Evolutionary conservation across 2,113 vertebrate genomes (phyloP), one percentile per base, ranked within the genome.

Genomic region (Indri indri): DNA sequence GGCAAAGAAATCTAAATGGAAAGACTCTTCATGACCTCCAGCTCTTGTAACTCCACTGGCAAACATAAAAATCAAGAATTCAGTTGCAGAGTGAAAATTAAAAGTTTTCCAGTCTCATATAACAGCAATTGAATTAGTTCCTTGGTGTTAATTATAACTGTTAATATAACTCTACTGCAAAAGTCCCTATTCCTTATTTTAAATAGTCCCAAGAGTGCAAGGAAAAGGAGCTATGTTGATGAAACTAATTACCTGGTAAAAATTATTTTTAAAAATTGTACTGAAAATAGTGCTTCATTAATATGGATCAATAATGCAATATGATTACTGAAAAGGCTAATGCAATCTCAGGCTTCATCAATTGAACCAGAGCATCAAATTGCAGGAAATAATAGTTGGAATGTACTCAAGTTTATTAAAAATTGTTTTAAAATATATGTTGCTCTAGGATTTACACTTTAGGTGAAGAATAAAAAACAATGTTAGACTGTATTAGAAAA

Each of bases 221-320:
- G 23, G 66, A 59, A 82, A 92, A 91, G 34, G 42, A 93, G 61
- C 7, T 81, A 42, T 86, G 57, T 76, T 91, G 66, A 68, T 92
- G 73, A 96, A 97, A 88, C 93, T 93, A 95, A 94, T 97, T 86
- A 93, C 82, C 61, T 93, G 74, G 92, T 71, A 94, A 96, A 95
- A 95, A 96, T 91, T 76, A 94, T 96, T 95, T 89, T 91, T 54
- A 32, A 91, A 94, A 92, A 65, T 59, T 61, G 25, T 76, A 74
- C 93, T 81, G 89, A 86, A 94, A 91, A 95, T 87, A 73, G 37
- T 47, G 50, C 82, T 95, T 97, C 95, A 76, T 97, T 95, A 83
- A 94, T 93, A 93, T 47, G 93, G 97, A 95, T 93, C 89, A 70
- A 89, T 93, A 94, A 91, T 80, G 73, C 13, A 17, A 76, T 91